phyloP scores from a whole-genome alignment of 2,797 vertebrate genomes.

The Sebastes umbrosus region DNA sequence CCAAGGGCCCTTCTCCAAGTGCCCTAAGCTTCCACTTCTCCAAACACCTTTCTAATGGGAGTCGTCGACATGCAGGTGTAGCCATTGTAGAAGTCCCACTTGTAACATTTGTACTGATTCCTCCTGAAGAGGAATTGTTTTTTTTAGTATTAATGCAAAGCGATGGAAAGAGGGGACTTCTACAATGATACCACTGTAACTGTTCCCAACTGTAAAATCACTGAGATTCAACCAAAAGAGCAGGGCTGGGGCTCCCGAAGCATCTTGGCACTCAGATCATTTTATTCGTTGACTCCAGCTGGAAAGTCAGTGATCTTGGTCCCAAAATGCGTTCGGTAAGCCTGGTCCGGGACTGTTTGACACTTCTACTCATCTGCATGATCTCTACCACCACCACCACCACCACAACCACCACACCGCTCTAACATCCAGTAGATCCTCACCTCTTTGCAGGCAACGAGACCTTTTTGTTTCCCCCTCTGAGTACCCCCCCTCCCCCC shows the following conservation, averaged over 20 bases:
- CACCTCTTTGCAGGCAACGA: slow-evolving; percentile 60
- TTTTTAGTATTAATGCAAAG: neutral
- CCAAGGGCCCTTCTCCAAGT: slow-evolving; percentile 51
- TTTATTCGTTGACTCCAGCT: slow-evolving; percentile 11
- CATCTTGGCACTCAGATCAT: slow-evolving; percentile 65
- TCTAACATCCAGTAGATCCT: slow-evolving; percentile 65
- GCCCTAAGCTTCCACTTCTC: slow-evolving; percentile 43
- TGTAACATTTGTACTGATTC: neutral
- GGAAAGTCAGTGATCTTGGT: slow-evolving; percentile 48
- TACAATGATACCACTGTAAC: slow-evolving; percentile 12
- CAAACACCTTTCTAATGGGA: slow-evolving; percentile 33
- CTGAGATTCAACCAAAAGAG: slow-evolving; percentile 42
- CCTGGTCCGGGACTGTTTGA: slow-evolving; percentile 73
- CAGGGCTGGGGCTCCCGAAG: slow-evolving; percentile 62
- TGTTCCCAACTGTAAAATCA: neutral
- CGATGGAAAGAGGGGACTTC: slow-evolving; percentile 16
- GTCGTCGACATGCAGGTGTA: slow-evolving; percentile 33
- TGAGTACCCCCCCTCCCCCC: slow-evolving; percentile 2
- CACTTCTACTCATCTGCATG: slow-evolving; percentile 81
- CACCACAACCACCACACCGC: slow-evolving; percentile 59
- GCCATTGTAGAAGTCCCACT: slow-evolving; percentile 32
- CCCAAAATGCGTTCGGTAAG: slow-evolving; percentile 62
- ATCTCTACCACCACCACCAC: slow-evolving; percentile 65
- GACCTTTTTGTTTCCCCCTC: slow-evolving; percentile 40
- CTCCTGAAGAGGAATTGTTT: neutral